Evolutionary conservation across 2,113 vertebrate genomes (phyloP).

Genomic region (Trematomus loennbergii): DNA sequence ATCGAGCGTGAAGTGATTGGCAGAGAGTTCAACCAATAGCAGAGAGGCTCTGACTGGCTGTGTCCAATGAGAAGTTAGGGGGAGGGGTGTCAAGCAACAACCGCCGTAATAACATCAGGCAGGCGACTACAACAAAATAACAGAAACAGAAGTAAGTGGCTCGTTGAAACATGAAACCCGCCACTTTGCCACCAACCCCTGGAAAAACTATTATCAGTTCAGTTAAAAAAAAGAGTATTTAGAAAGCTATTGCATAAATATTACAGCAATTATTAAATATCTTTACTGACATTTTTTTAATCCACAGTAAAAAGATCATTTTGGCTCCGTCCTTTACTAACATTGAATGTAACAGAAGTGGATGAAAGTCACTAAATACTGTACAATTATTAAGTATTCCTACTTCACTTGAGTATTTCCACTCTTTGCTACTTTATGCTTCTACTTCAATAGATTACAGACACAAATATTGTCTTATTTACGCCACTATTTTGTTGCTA

Average conservation of each 20-base stretch:
- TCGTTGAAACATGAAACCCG: constrained; percentile 37
- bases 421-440: neutral
- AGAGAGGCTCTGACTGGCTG: neutral
- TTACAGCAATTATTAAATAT: neutral
- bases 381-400: neutral
- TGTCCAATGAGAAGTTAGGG: constrained; percentile 54
- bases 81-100: constrained; percentile 23
- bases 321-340: neutral
- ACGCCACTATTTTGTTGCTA: neutral
- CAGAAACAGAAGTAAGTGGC: neutral
- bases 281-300: no score
- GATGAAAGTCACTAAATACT: no score
- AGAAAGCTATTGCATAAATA: neutral
- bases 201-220: neutral
- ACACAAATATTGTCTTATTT: neutral
- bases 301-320: no score
- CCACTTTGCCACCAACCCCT: constrained; percentile 19
- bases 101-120: constrained; percentile 19
- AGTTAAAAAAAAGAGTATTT: no score
- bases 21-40: constrained; percentile 43
- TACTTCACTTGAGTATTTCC: neutral
- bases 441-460: neutral
- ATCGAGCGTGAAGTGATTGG: constrained; percentile 56
- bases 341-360: neutral
- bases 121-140: constrained; percentile 15